Base-by-base conservation (phyloP, 2,797 vertebrate genomes). In the Hydrolagus colliei region DNA sequence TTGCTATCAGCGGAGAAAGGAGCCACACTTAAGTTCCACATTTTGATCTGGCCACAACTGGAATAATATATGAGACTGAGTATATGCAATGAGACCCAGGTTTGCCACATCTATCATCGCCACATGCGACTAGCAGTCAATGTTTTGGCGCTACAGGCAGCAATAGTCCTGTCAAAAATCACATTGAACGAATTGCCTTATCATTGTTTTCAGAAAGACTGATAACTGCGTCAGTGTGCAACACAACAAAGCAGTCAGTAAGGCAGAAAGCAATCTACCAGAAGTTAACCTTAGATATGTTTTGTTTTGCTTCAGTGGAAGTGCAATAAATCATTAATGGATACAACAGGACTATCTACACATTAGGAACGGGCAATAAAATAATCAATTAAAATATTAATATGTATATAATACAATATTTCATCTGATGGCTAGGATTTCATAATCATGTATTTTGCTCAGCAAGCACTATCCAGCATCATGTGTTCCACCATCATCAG, bases 331-430 rank as follows among this genome's bases (percentile, higher is more conserved):
- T 80, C 67, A 65, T n/a, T 18, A 5, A 65, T 80, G 20, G 13
- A 22, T 80, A 80, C 62, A 63, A 80, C 62, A 63, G 65, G 11
- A 63, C 10, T 80, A 65, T 63, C 41, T 63, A 80, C 32, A 9
- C 62, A 80, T 9, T 52, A n/a, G 67, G 68, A 71, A 84, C 62
- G 35, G 79, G 41, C 41, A 35, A 84, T 41, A 67, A 84, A 84
- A 32, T 71, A 22, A 9, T 65, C 79, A 84, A 71, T 35, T 84
- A 35, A 67, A 9, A 35, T 0, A 71, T 27, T 27, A 71, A 65
- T 80, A 80, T 61, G 41, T 67, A 68, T 63, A 52, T 32, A 41
- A 18, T 11, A 67, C 14, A 10, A 63, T 52, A 84, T 84, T 18
- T 61, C 13, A 84, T 52, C 41, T 52, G 41, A 52, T 52, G 3